phyloP scores from a whole-genome alignment of 2,888 invertebrate genomes.

The Altica lythri region DNA sequence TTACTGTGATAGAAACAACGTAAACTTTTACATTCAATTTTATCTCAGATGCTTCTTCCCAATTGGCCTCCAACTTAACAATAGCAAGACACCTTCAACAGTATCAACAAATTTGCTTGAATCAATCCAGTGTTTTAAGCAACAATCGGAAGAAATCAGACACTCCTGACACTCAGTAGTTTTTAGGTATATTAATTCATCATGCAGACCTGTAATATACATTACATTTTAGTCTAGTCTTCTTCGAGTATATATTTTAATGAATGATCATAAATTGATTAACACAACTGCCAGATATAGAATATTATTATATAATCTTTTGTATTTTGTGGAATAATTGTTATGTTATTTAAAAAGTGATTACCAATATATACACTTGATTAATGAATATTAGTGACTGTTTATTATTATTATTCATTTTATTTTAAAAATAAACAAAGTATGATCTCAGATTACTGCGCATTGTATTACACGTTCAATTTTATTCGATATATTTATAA shows the following conservation, averaged over 20 bases:
- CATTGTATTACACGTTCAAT: slow-evolving; percentile 48
- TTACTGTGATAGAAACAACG: slow-evolving; percentile 38
- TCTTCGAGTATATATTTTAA: slow-evolving; percentile 25
- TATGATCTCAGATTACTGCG: slow-evolving; percentile 49
- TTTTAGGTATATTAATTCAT: slow-evolving; percentile 35
- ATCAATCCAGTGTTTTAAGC: slow-evolving; percentile 49
- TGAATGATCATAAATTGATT: slow-evolving; percentile 28
- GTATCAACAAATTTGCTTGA: slow-evolving; percentile 52
- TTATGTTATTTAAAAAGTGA: slow-evolving; percentile 2
- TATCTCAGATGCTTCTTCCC: slow-evolving; percentile 48
- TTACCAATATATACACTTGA: neutral
- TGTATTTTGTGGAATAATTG: neutral
- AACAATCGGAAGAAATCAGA: slow-evolving; percentile 54
- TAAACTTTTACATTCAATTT: slow-evolving; percentile 24
- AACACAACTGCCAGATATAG: slow-evolving; percentile 21
- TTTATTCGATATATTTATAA: no score
- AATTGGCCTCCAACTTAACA: slow-evolving; percentile 46
- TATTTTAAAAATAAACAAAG: slow-evolving; percentile 34
- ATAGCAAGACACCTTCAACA: slow-evolving; percentile 54
- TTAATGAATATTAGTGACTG: no score
- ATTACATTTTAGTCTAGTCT: slow-evolving; percentile 41
- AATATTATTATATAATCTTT: no score
- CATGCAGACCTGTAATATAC: slow-evolving; percentile 31
- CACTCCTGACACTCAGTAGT: slow-evolving; percentile 53
- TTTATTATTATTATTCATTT: slow-evolving; percentile 5